Percentiles rank a stretch among this genome's conserved stretches.
Conservation (phyloP, 23 tunicate species). For the Halocynthia aurantium region DNA sequence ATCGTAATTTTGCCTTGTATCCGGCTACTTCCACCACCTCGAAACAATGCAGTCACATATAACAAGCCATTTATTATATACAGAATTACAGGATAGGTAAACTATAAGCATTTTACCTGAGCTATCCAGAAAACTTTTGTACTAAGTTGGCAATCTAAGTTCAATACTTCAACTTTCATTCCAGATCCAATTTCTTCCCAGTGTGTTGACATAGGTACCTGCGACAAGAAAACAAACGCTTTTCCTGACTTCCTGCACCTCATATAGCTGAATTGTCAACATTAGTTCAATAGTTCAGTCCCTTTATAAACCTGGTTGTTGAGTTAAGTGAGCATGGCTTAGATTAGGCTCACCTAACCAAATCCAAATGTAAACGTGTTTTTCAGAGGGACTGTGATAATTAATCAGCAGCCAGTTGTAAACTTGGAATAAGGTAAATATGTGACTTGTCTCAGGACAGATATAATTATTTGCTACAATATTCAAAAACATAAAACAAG, state of each 20-base stretch:
- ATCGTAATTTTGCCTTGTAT: slow-evolving; percentile 65
- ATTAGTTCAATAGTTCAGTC: too few relatives aligned
- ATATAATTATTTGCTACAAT: too few relatives aligned
- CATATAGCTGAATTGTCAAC: too few relatives aligned
- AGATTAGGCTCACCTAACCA: too few relatives aligned
- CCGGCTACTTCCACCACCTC: slow-evolving; percentile 73
- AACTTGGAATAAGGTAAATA: too few relatives aligned
- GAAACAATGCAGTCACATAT: background rate
- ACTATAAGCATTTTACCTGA: slow-evolving; percentile 21
- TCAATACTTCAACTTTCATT: slow-evolving; percentile 84
- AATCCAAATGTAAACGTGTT: background rate
- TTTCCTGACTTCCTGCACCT: background rate
- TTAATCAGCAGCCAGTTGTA: too few relatives aligned
- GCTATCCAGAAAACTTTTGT: slow-evolving; percentile 95
- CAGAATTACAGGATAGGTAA: background rate
- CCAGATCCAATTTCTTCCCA: slow-evolving; percentile 86
- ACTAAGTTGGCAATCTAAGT: slow-evolving; percentile 69
- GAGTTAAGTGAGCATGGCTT: background rate
- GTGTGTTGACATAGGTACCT: slow-evolving; percentile 68
- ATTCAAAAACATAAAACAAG: too few relatives aligned
- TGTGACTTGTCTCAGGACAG: too few relatives aligned
- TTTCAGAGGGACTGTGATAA: too few relatives aligned
- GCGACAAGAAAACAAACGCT: background rate
- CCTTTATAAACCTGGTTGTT: too few relatives aligned
- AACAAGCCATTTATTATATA: background rate